These are phyloP conservation scores for Characodon lateralis DNA, from an alignment of 2,797 vertebrate species.

Conservation along the genomic window DNA sequence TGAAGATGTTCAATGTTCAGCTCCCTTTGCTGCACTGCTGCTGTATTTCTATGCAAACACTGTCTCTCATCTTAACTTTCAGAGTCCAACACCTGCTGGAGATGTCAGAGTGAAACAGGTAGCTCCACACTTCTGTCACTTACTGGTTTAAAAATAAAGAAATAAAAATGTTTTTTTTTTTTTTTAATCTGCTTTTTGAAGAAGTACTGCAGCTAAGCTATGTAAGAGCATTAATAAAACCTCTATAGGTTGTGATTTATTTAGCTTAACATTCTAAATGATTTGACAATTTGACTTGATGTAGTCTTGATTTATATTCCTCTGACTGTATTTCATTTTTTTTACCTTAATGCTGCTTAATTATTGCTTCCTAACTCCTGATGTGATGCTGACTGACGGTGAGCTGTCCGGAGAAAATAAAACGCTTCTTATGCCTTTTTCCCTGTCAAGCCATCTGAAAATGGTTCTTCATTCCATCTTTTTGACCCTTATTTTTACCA, in stretches of 20 bases:
- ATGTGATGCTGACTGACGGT: constrained; percentile 75
- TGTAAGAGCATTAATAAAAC: neutral
- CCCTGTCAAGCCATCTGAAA: neutral
- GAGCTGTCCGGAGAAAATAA: constrained; percentile 44
- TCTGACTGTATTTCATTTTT: constrained; percentile 54
- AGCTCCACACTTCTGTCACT: constrained; percentile 35
- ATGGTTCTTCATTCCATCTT: neutral
- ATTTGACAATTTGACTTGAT: neutral
- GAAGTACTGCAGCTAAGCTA: neutral
- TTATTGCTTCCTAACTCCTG: constrained; percentile 70
- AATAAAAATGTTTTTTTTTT: neutral
- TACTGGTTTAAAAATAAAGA: neutral
- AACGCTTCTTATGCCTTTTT: neutral
- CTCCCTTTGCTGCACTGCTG: neutral
- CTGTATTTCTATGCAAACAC: constrained; percentile 35
- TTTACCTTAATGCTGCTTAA: constrained; percentile 62
- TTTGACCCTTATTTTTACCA: constrained; percentile 7
- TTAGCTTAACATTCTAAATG: neutral
- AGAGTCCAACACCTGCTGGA: constrained; percentile 83
- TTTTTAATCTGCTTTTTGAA: neutral
- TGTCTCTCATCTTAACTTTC: constrained; percentile 71
- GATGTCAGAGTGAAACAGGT: constrained; percentile 84
- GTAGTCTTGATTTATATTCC: constrained; percentile 8
- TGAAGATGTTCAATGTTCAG: neutral
- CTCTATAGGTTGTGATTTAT: neutral